Evolutionary conservation across 2,888 invertebrate genomes (phyloP).

Genomic region (Nomada flava): DNA sequence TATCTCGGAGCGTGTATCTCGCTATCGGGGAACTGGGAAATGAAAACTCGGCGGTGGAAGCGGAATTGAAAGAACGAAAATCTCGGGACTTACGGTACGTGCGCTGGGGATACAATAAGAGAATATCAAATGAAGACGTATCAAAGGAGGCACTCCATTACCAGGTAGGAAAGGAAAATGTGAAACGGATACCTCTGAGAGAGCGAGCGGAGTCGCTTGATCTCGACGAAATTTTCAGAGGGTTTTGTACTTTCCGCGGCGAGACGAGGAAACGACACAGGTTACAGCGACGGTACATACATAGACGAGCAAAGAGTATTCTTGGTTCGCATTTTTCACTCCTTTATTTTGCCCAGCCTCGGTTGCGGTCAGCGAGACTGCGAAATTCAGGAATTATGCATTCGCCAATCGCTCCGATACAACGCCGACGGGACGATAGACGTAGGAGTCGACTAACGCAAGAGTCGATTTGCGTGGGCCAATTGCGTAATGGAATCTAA

Average conservation of each 20-base stretch:
- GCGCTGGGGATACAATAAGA: slow-evolving; percentile 34
- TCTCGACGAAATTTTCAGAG: slow-evolving; percentile 39
- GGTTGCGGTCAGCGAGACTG: too few species aligned
- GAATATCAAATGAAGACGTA: slow-evolving; percentile 59
- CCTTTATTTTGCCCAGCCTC: too few species aligned
- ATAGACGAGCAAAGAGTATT: slow-evolving; percentile 32
- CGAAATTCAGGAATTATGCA: too few species aligned
- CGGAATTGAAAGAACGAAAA: slow-evolving; percentile 25
- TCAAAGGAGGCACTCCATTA: slow-evolving; percentile 53
- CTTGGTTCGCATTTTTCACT: slow-evolving; percentile 30
- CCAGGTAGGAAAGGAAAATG: slow-evolving; percentile 42
- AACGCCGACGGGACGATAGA: not conserved
- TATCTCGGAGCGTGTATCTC: not conserved
- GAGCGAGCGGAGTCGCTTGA: slow-evolving; percentile 47
- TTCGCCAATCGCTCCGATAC: too few species aligned
- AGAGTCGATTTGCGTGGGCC: slow-evolving; percentile 52
- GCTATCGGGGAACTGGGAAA: slow-evolving; percentile 30
- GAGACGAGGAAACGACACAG: slow-evolving; percentile 28
- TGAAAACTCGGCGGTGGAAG: slow-evolving; percentile 11
- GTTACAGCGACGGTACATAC: slow-evolving; percentile 27
- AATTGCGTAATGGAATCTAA: slow-evolving; percentile 54
- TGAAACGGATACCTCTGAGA: slow-evolving; percentile 42
- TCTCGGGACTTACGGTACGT: slow-evolving; percentile 14
- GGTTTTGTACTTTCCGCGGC: slow-evolving; percentile 38
- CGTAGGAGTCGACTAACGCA: slow-evolving; percentile 7